These are phyloP conservation scores for Iphiclides podalirius DNA, from an alignment of 2,888 invertebrate genomes.

Conservation along the genomic window DNA sequence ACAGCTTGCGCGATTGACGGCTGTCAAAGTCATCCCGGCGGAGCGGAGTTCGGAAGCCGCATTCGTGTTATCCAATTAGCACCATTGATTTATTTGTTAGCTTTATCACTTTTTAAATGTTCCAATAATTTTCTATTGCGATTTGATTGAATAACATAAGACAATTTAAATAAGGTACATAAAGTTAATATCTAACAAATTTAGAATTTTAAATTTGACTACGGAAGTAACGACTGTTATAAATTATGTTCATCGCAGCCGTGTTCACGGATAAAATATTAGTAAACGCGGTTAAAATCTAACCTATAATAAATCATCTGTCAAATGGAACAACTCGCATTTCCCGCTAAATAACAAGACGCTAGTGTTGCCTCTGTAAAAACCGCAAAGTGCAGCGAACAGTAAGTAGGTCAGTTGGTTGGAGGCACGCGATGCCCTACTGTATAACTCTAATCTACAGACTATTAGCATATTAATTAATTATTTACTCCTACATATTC, in stretches of 20 bases:
- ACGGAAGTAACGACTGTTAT: too few species aligned
- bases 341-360: constrained; percentile 6
- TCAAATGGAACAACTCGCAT: constrained; percentile 2
- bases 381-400: constrained; percentile 17
- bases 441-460: neutral
- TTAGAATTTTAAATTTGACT: too few species aligned
- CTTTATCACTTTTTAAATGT: neutral
- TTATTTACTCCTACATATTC: neutral
- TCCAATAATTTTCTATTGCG: too few species aligned
- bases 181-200: too few species aligned
- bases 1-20: constrained; percentile 13
- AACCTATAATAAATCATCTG: constrained; percentile 6
- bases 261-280: too few species aligned
- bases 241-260: too few species aligned
- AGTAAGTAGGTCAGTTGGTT: constrained; percentile 16
- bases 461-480: constrained; percentile 10
- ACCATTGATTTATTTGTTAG: neutral
- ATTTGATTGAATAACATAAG: too few species aligned
- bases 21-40: constrained; percentile 9
- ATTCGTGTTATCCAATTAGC: constrained; percentile 6
- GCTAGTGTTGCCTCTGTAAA: constrained; percentile 11
- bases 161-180: too few species aligned
- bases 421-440: constrained; percentile 14
- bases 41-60: constrained; percentile 7
- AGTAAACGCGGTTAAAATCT: neutral